Base-by-base conservation (phyloP, 2,113 vertebrate genomes). In the Harpagus bidentatus region DNA sequence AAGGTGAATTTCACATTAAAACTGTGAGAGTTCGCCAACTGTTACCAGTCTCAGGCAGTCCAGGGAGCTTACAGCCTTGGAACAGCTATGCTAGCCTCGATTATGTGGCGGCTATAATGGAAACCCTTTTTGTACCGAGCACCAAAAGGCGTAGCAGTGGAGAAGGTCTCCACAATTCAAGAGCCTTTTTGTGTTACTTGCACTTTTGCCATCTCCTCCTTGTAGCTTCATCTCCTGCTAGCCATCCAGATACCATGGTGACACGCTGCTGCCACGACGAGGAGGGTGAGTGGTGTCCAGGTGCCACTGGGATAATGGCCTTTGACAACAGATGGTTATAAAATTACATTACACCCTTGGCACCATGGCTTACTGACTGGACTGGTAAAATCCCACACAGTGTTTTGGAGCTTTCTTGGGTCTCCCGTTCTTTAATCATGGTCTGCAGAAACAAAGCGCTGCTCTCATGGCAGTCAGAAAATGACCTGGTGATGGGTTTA, bases 281-380 rank as follows among this genome's bases (percentile, higher is more conserved):
- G 58, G 78, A 93, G 78, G n/a, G 50, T 5, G 38, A 90, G 85
- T 15, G 55, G 86, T 52, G 55, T 21, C 86, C 94, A 96, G 86
- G 86, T 92, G 88, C 86, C 88, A 67, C 76, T 65, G 90, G 88
- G 92, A 95, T 83, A 94, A 88, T 0, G 20, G 82, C 43, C 76
- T 93, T 83, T 23, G 72, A 79, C 88, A 91, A 20, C 97, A 97
- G 95, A 95, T 91, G 90, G 86, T 88, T 90, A 18, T 86, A 86
- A 74, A 82, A 95, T 74, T 45, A 50, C 88, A 88, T 95, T 95
- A 95, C 59, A 90, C 82, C 76, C 82, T 90, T 97, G 94, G 94
- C 96, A 95, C 55, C 56, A 29, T 25, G 21, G 67, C 50, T 88
- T n/a, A 58, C 58, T 71, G 82, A 66, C 82, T 66, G 67, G 69